Evolutionary conservation across 2,113 vertebrate genomes (phyloP).

Genomic region (Petroica traversi): DNA sequence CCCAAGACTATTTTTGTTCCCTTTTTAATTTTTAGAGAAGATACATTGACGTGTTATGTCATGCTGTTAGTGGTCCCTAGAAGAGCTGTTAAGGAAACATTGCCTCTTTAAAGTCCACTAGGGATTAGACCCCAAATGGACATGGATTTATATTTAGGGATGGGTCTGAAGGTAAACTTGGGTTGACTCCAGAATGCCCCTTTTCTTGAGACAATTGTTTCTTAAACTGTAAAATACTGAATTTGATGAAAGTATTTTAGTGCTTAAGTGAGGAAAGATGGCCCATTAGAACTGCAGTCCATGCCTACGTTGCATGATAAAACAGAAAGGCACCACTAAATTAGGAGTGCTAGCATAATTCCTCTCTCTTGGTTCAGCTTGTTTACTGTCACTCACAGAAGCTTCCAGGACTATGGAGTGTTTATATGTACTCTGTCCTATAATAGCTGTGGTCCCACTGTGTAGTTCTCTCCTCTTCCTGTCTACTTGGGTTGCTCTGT

Average conservation of each 20-base stretch:
- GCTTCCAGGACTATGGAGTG: background rate
- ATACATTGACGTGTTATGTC: background rate
- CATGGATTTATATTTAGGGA: background rate
- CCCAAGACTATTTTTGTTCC: slow-evolving; percentile 26
- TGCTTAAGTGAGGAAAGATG: background rate
- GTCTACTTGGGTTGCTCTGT: background rate
- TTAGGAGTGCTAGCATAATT: background rate
- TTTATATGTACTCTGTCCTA: background rate
- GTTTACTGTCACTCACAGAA: background rate
- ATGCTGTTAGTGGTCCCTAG: background rate
- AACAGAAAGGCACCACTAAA: background rate
- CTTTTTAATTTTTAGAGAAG: slow-evolving; percentile 18
- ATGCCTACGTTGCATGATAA: background rate
- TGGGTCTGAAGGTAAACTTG: background rate
- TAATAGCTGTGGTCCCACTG: background rate
- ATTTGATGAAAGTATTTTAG: background rate
- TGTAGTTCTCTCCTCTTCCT: background rate
- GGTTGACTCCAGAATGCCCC: background rate
- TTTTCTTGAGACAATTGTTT: background rate
- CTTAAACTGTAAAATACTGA: background rate
- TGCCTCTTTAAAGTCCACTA: background rate
- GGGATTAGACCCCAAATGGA: background rate
- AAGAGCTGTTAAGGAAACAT: background rate
- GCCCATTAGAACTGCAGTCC: background rate
- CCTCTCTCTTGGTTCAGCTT: background rate